Conservation (phyloP, 2,113 vertebrate genomes). For the Pterocles burchelli region DNA sequence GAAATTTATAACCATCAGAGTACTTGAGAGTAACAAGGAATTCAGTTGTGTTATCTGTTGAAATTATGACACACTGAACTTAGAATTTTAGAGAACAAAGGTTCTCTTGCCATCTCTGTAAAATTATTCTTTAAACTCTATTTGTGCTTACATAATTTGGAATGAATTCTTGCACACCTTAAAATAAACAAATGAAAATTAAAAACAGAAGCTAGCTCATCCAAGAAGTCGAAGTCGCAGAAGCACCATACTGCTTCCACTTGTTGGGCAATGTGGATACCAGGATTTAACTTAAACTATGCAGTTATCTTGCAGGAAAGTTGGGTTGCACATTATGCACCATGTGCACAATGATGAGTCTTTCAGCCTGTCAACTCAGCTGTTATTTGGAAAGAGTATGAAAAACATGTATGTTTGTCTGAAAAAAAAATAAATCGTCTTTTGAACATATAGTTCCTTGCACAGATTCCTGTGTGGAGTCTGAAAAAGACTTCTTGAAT, state of each 20-base stretch:
- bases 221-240: not conserved
- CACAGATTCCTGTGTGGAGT: slow-evolving; percentile 34
- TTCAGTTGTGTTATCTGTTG: not conserved
- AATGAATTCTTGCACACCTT: not conserved
- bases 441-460: slow-evolving; percentile 51
- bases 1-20: not conserved
- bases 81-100: not conserved
- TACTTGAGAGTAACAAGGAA: not conserved
- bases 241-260: not conserved
- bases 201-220: not conserved
- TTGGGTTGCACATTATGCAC: slow-evolving; percentile 33
- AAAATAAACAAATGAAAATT: not conserved
- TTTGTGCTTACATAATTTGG: not conserved
- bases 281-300: slow-evolving; percentile 22
- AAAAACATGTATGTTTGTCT: slow-evolving; percentile 60
- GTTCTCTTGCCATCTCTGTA: not conserved
- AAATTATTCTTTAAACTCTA: not conserved
- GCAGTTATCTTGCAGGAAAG: slow-evolving; percentile 27
- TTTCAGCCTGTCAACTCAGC: slow-evolving; percentile 70
- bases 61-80: not conserved
- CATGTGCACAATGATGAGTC: slow-evolving; percentile 59
- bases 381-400: slow-evolving; percentile 62
- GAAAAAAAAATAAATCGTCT: slow-evolving; percentile 14
- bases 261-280: not conserved
- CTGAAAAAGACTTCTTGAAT: slow-evolving; percentile 48